phyloP scores from a whole-genome alignment of 2,113 vertebrate species.

The Origma solitaria region DNA sequence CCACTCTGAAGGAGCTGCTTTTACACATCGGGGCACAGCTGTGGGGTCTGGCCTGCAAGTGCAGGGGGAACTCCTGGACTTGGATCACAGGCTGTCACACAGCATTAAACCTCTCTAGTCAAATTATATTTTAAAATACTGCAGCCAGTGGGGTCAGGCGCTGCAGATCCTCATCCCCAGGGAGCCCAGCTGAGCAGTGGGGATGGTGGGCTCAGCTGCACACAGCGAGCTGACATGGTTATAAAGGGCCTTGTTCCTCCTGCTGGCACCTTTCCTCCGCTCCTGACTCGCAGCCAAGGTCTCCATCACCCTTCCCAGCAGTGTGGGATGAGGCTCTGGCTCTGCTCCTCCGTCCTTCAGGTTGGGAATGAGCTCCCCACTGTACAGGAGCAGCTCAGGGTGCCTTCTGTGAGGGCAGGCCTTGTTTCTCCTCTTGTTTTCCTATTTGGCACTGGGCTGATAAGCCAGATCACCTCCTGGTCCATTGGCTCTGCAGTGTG shows the following conservation, averaged over 20 bases:
- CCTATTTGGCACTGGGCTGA: neutral
- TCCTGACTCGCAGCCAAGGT: neutral
- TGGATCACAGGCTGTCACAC: neutral
- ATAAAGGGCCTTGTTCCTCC: neutral
- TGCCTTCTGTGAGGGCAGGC: rapidly evolving
- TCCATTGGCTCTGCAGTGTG: rapidly evolving
- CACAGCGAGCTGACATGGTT: neutral
- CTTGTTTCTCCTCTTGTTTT: neutral
- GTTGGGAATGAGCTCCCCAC: neutral
- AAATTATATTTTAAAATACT: neutral
- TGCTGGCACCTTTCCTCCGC: rapidly evolving
- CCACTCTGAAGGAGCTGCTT: neutral
- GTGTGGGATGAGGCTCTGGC: neutral
- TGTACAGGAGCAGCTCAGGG: neutral
- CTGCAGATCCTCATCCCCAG: neutral
- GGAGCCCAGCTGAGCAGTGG: neutral
- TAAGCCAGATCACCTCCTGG: neutral
- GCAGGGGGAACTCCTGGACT: neutral
- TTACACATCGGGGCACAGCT: neutral
- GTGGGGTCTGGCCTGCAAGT: neutral
- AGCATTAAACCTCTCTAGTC: neutral
- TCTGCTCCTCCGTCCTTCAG: neutral
- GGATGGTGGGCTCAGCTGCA: neutral
- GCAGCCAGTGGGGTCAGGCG: neutral
- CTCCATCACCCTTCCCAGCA: neutral